phyloP scores from a whole-genome alignment of 1,140 invertebrate species.

The Mamestra configurata region DNA sequence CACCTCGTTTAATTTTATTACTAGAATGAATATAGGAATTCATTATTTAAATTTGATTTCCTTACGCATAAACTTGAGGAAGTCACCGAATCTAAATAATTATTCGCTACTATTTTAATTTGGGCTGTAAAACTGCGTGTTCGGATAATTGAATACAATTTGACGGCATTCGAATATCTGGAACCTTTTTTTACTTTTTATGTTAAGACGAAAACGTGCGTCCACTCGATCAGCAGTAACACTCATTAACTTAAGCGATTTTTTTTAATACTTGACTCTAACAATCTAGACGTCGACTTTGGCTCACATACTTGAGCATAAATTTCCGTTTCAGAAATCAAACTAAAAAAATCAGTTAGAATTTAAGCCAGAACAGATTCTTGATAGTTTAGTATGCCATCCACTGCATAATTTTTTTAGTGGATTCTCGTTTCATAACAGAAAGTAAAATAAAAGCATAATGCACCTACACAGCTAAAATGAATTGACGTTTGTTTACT shows the following conservation, averaged over 20 bases:
- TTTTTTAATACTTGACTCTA: too few species aligned
- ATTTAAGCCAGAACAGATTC: too few species aligned
- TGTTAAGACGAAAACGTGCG: not conserved
- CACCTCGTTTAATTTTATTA: not conserved
- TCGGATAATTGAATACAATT: not conserved
- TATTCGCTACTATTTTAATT: not conserved
- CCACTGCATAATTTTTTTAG: too few species aligned
- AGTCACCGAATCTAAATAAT: slow-evolving; percentile 11
- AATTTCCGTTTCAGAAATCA: too few species aligned
- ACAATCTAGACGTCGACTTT: too few species aligned
- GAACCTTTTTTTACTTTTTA: not conserved
- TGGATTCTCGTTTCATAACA: too few species aligned
- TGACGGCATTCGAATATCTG: not conserved
- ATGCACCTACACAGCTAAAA: not conserved
- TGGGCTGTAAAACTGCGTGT: not conserved
- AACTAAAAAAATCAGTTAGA: too few species aligned
- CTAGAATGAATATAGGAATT: not conserved
- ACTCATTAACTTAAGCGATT: not conserved
- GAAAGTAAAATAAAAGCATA: not conserved
- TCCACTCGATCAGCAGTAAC: not conserved
- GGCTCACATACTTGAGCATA: too few species aligned
- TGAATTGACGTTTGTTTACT: slow-evolving; percentile 7
- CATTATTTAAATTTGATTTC: slow-evolving; percentile 1
- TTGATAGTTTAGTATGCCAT: too few species aligned
- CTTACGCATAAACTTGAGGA: not conserved